Evolutionary conservation across 2,888 invertebrate genomes (phyloP), one percentile per base, ranked within the genome.

Genomic region (Matsumyia berberina): DNA sequence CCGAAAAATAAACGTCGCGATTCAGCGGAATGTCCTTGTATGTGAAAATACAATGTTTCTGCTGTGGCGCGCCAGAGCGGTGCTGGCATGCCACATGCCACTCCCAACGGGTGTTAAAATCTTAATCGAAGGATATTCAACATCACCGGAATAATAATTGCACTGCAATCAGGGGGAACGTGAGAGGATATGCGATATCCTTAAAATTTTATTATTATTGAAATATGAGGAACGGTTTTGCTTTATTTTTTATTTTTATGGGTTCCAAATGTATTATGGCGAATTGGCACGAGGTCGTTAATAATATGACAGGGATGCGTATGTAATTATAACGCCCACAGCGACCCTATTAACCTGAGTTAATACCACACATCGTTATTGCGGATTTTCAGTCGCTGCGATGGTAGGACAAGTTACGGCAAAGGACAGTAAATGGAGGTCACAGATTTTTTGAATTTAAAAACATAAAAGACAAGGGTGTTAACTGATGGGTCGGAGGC

Each of bases 101-200:
- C 64, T 37, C 64, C 64, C 64, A 37, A 12, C 12, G 64, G 51
- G 64, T 66, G 64, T 66, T 66, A 66, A 66, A 66, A 66, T 66
- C 64, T 66, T 66, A 66, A 66, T 66, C 64, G 64, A 51, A 66
- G 64, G 64, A 51, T 51, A 82, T 77, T 77, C 62, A 64, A 82
- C 58, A 77, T 77, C 70, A 70, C 69, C 57, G 70, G 70, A 37
- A 77, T 82, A 82, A 77, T 82, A 82, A 77, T 72, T 82, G 70
- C 70, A 82, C 70, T 82, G 64, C 77, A 77, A 77, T 82, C 77
- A 58, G 39, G 15, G 31, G 70, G 77, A 82, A 64, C n/a, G n/a
- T 57, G 62, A 39, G 62, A 55, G 74, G 55, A 69, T 46, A 69
- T 70, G 39, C 37, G 74, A 58, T 76, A 76, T 66, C 81, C 81